A percentile compares a stretch with the other conserved stretches of the same genome.
phyloP scores from a whole-genome alignment of 2,888 invertebrate genomes.

The Meteorus colon region DNA sequence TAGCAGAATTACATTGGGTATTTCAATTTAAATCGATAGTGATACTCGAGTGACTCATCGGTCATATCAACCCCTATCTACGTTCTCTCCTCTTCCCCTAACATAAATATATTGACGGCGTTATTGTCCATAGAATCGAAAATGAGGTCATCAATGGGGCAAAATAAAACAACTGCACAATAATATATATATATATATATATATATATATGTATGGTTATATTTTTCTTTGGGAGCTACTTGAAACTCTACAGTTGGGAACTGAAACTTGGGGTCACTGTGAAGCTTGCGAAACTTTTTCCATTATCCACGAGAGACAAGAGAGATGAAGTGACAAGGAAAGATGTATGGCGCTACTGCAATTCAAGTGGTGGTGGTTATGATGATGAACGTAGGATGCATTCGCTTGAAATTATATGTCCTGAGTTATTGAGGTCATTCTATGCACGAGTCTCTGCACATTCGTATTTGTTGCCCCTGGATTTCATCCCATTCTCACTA shows the following conservation, averaged over 20 bases:
- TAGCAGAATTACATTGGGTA: slow-evolving; percentile 10
- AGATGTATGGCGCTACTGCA: slow-evolving; percentile 2
- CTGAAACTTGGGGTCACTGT: slow-evolving; percentile 51
- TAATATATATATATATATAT: slow-evolving; percentile 3
- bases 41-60: slow-evolving; percentile 27
- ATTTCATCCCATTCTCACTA: slow-evolving; percentile 23
- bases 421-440: slow-evolving; percentile 48
- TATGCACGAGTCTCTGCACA: not conserved
- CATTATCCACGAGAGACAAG: slow-evolving; percentile 40
- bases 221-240: not conserved
- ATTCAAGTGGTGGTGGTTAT: not conserved
- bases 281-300: slow-evolving; percentile 51
- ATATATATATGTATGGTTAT: not conserved
- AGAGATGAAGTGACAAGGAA: not conserved
- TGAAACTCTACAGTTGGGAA: slow-evolving; percentile 60
- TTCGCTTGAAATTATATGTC: slow-evolving; percentile 44
- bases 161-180: slow-evolving; percentile 31
- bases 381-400: slow-evolving; percentile 8
- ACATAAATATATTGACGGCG: not conserved
- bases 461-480: slow-evolving; percentile 33
- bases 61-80: slow-evolving; percentile 25
- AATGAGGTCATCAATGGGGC: slow-evolving; percentile 46
- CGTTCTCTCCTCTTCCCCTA: slow-evolving; percentile 22
- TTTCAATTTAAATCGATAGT: slow-evolving; percentile 42
- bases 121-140: slow-evolving; percentile 36